Conservation (phyloP, 2,797 vertebrate genomes). For the Lacerta agilis region DNA sequence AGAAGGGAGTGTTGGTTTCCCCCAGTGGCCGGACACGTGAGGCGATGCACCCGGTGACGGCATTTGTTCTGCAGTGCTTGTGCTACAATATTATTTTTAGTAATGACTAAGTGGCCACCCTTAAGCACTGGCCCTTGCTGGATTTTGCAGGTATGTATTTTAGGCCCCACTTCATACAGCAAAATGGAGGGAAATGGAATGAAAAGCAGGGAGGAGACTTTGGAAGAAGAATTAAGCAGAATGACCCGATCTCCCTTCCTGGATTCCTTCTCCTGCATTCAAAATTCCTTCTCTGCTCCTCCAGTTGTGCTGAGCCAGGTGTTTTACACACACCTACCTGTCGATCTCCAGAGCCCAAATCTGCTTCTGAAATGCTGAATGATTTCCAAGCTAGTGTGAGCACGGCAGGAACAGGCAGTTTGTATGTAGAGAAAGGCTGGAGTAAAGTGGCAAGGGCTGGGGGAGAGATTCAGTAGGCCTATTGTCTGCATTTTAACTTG, state of each 20-base stretch:
- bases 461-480: neutral
- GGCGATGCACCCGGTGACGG: no score
- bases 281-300: neutral
- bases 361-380: constrained; percentile 57
- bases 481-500: neutral
- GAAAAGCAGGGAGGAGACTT: neutral
- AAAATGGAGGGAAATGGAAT: neutral
- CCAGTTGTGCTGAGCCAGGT: constrained; percentile 33
- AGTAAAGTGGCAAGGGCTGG: neutral
- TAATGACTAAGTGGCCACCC: no score
- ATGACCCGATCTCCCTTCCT: neutral
- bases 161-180: no score
- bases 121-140: no score
- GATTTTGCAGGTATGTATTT: no score
- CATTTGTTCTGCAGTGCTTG: no score
- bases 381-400: constrained; percentile 51
- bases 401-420: constrained; percentile 49
- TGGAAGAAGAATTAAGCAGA: neutral
- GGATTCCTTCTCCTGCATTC: neutral
- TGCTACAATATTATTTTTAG: no score
- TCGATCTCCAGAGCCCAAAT: constrained; percentile 53
- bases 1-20: no score
- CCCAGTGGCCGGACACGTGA: no score
- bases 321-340: constrained; percentile 48
- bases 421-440: neutral